Conservation (phyloP, 1,140 invertebrate species). For the Tribolium madens region DNA sequence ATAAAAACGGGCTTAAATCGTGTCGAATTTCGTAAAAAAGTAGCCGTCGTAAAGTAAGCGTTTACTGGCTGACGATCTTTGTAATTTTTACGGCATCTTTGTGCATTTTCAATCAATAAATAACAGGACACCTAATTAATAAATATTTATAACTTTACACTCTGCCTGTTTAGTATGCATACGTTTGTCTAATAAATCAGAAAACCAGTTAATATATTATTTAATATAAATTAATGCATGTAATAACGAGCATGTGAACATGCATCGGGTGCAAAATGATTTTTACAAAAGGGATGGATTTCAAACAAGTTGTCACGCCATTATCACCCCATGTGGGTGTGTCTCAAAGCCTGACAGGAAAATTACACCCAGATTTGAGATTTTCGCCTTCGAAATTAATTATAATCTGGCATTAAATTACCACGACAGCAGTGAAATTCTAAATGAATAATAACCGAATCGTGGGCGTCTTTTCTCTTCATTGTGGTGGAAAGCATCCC, state of each 20-base stretch:
- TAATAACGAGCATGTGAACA: constrained; percentile 44
- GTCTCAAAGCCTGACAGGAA: constrained; percentile 3
- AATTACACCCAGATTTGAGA: constrained; percentile 17
- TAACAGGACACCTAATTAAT: constrained; percentile 36
- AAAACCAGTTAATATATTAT: constrained; percentile 43
- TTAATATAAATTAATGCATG: constrained; percentile 44
- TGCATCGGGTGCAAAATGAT: constrained; percentile 5
- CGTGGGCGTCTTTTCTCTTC: constrained; percentile 8
- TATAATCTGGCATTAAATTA: constrained; percentile 36
- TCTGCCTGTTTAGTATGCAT: constrained; percentile 35
- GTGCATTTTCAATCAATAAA: constrained; percentile 34
- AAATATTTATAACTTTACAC: constrained; percentile 46
- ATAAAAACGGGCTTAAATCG: not conserved
- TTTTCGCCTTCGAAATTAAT: constrained; percentile 21
- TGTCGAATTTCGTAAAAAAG: not conserved
- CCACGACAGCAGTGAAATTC: constrained; percentile 13
- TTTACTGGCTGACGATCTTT: not conserved
- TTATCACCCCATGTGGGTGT: constrained; percentile 35
- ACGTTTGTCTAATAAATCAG: constrained; percentile 41
- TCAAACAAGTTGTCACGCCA: constrained; percentile 18
- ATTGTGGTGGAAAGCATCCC: constrained; percentile 7
- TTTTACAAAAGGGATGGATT: not conserved
- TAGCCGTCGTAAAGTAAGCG: not conserved
- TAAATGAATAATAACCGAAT: constrained; percentile 19
- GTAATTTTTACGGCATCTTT: constrained; percentile 17